Evolutionary conservation across 2,113 vertebrate species (phyloP), one percentile per base, ranked within the genome.

Genomic region (Vulpes lagopus): DNA sequence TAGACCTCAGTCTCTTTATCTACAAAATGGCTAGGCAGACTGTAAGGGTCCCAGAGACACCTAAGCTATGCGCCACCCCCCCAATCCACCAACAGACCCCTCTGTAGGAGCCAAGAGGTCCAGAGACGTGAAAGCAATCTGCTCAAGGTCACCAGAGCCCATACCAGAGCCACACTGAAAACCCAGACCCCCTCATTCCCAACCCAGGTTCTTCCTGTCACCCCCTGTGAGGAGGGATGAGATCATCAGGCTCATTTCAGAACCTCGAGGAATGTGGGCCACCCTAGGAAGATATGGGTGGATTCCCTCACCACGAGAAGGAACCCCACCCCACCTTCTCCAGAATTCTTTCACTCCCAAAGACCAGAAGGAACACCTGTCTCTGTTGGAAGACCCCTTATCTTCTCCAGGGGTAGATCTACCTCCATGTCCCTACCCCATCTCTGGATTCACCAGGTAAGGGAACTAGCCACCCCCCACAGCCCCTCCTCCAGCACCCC

Each of bases 241-340:
- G 95, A 94, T 98, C 97, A 98, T 82, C 89, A 79, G 80, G 25
- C 76, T 97, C 62, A 22, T 15, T 60, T 84, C 94, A 65, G 92
- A 89, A 97, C 62, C 95, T 98, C 97, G 89, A 96, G 91, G 94
- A 98, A 97, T 91, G 94, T 94, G 88, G 91, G 95, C 97, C 96
- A 97, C 19, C 55, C 95, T 92, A 30, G 81, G 62, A 96, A 84
- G 38, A 76, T n/a, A 83, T 3, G 59, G 62, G 55, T 85, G 64
- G 81, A 96, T 91, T 95, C 78, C 71, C 96, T 64, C 95, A 79
- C 78, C 43, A 95, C 85, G 32, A 90, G 49, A 38, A 16, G 4
- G 2, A 23, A 27, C 53, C 60, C 25, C 38, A 90, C 59, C 17
- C 79, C 59, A 84, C 64, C 81, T 38, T 74, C 53, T 76, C 76